Conservation (phyloP, 2,113 vertebrate species). For the Dipodomys ordii region DNA sequence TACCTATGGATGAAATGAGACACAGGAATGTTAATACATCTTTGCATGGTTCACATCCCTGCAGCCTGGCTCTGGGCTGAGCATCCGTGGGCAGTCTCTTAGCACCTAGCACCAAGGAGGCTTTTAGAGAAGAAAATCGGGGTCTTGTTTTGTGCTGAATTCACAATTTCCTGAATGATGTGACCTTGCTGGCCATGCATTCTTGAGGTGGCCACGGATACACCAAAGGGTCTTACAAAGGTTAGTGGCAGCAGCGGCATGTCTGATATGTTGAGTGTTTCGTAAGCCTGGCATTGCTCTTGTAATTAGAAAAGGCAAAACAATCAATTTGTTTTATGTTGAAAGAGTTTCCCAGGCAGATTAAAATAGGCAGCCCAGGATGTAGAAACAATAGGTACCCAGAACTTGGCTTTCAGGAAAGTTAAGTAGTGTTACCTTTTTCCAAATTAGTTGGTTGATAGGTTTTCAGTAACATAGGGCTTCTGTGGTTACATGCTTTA, state of each 20-base stretch:
- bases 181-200: not conserved
- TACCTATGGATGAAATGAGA: not conserved
- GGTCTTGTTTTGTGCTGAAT: not conserved
- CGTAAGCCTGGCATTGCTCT: not conserved
- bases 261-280: not conserved
- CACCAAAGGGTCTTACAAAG: not conserved
- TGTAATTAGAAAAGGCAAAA: slow-evolving; percentile 37
- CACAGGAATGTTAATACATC: not conserved
- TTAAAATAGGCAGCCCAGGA: not conserved
- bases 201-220: not conserved
- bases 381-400: not conserved
- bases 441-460: not conserved
- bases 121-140: not conserved
- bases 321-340: not conserved
- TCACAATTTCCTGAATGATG: not conserved
- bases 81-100: no score
- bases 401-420: not conserved
- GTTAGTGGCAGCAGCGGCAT: not conserved
- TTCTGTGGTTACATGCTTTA: slow-evolving; percentile 13
- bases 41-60: not conserved
- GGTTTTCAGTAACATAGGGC: not conserved
- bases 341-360: not conserved
- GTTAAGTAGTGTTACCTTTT: slow-evolving; percentile 16
- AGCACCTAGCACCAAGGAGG: not conserved
- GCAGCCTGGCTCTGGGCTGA: not conserved